Evolutionary conservation across 2,888 invertebrate species (phyloP).

Genomic region (Chloroclystis v-ata): DNA sequence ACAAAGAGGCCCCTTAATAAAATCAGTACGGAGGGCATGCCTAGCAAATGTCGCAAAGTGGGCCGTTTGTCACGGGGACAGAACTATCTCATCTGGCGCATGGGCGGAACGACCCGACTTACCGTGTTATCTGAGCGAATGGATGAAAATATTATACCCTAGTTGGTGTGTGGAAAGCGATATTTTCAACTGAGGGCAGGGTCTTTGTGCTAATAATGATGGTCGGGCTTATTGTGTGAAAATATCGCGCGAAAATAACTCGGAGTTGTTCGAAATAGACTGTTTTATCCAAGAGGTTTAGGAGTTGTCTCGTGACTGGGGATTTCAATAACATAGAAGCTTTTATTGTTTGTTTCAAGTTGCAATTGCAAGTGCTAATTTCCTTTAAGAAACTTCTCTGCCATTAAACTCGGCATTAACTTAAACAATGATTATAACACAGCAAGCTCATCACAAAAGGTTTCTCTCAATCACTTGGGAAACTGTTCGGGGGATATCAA

Average conservation of each 20-base stretch:
- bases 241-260: not conserved
- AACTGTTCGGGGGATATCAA: too few species aligned
- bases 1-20: constrained; percentile 13
- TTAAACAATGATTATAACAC: too few species aligned
- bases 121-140: constrained; percentile 33
- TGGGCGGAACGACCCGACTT: constrained; percentile 33
- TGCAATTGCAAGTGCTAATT: not conserved
- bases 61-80: constrained; percentile 36
- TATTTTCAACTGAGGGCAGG: constrained; percentile 20
- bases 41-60: constrained; percentile 36
- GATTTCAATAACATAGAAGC: not conserved
- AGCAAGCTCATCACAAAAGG: too few species aligned
- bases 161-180: constrained; percentile 20
- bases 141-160: constrained; percentile 38
- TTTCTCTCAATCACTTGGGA: too few species aligned
- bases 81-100: constrained; percentile 32
- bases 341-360: not conserved
- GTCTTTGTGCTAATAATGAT: constrained; percentile 5
- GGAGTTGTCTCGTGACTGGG: too few species aligned
- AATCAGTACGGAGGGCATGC: constrained; percentile 23
- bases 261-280: not conserved
- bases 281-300: not conserved
- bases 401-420: too few species aligned
- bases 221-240: constrained; percentile 1
- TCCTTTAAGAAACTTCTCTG: too few species aligned